A percentile compares a stretch with the other conserved stretches of the same genome.
Evolutionary conservation across 2,888 invertebrate genomes (phyloP).

Genomic region (Noctua janthina): DNA sequence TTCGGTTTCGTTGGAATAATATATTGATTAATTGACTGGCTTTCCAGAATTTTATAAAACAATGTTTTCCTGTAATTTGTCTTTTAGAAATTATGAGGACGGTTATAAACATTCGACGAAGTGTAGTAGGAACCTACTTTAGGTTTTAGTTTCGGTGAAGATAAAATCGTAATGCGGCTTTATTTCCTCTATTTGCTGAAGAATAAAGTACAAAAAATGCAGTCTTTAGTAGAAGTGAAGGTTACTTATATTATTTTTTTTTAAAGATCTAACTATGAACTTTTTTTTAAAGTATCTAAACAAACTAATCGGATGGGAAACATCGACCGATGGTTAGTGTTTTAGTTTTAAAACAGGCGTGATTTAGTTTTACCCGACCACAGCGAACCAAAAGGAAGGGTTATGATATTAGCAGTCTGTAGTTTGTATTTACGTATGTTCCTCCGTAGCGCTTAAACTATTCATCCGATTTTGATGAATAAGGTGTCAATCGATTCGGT

Average conservation of each 20-base stretch:
- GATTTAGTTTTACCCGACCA: background rate
- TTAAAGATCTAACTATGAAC: background rate
- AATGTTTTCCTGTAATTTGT: background rate
- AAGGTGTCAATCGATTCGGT: too few species aligned
- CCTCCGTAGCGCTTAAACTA: too few species aligned
- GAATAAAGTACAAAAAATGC: background rate
- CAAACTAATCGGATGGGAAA: background rate
- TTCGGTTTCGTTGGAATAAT: background rate
- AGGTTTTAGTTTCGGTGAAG: too few species aligned
- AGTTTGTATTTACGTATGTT: too few species aligned
- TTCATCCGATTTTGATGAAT: too few species aligned
- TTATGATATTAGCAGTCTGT: too few species aligned
- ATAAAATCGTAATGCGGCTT: background rate
- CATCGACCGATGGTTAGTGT: too few species aligned
- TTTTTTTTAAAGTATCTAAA: background rate
- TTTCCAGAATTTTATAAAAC: background rate
- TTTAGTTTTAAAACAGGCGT: too few species aligned
- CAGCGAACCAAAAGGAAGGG: too few species aligned
- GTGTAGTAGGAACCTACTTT: background rate
- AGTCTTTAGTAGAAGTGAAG: too few species aligned
- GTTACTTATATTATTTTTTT: too few species aligned
- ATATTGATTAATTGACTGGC: background rate
- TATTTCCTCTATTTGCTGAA: background rate
- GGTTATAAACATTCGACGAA: background rate
- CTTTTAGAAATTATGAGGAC: background rate